These are phyloP conservation scores for Panzeria rudis DNA, from an alignment of 2,888 invertebrate genomes.

Conservation along the genomic window DNA sequence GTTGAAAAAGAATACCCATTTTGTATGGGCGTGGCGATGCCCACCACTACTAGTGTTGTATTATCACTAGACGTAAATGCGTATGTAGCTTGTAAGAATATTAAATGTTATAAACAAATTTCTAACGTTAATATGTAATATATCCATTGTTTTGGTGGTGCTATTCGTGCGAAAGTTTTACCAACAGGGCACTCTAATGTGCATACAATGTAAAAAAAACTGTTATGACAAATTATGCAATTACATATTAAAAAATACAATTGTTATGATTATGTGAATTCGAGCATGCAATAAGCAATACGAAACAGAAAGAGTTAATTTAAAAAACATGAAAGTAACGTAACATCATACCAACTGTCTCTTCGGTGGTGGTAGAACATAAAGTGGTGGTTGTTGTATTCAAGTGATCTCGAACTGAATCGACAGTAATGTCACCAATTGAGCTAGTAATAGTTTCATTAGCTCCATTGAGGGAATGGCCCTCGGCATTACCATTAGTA, in stretches of 20 bases:
- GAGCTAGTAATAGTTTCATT: conserved; percentile 86
- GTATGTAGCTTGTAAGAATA: too few relatives aligned
- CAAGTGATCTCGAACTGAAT: conserved; percentile 96
- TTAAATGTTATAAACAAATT: too few relatives aligned
- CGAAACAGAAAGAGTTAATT: not conserved
- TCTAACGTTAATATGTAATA: not conserved
- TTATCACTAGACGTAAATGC: too few relatives aligned
- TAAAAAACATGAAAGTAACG: not conserved
- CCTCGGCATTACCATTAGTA: conserved; percentile 84
- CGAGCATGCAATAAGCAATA: conserved; percentile 27
- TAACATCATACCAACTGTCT: conserved; percentile 82
- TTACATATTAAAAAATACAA: not conserved
- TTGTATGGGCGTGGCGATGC: too few relatives aligned
- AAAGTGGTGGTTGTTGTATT: conserved; percentile 83
- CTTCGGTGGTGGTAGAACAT: conserved; percentile 83
- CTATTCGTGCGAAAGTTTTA: not conserved
- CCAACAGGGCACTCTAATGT: not conserved
- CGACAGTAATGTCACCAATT: conserved; percentile 95
- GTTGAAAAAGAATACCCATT: too few relatives aligned
- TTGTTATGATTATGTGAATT: conserved; percentile 8
- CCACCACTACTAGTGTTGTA: too few relatives aligned
- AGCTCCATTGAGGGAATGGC: conserved; percentile 83
- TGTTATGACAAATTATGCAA: not conserved
- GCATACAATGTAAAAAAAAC: not conserved
- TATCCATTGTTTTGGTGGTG: not conserved